Evolutionary conservation across 2,113 vertebrate species (phyloP).

Genomic region (Myotis lucifugus): DNA sequence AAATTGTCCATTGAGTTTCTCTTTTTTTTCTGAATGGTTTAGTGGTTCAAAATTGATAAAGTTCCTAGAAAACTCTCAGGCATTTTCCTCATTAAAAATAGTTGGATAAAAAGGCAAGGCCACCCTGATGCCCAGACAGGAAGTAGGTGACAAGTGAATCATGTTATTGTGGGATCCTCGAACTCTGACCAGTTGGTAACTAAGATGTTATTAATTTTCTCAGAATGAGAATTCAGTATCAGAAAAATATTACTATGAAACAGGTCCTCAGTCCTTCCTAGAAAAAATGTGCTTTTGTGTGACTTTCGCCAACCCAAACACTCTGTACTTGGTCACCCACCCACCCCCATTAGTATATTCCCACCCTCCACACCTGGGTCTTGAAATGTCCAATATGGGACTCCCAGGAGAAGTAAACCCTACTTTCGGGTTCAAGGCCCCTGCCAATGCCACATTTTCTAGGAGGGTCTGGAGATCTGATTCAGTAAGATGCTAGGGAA

Average conservation of each 20-base stretch:
- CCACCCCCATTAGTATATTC: constrained; percentile 32
- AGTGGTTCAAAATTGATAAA: not conserved
- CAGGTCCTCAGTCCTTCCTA: constrained; percentile 33
- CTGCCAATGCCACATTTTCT: not conserved
- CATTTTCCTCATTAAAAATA: not conserved
- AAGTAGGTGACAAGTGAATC: not conserved
- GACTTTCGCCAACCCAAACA: constrained; percentile 2
- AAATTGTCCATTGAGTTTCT: not conserved
- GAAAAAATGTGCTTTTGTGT: constrained; percentile 52
- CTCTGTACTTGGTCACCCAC: not conserved
- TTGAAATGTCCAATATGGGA: constrained; percentile 53
- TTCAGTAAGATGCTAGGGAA: not conserved
- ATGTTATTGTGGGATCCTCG: not conserved
- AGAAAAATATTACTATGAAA: constrained; percentile 68
- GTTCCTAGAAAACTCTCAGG: not conserved
- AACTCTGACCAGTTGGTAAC: not conserved
- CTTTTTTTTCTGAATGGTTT: constrained; percentile 11
- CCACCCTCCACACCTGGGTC: constrained; percentile 49
- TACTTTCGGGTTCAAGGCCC: not conserved
- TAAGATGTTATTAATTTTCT: constrained; percentile 56
- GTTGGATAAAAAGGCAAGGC: not conserved
- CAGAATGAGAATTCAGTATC: constrained; percentile 40
- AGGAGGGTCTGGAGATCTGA: not conserved
- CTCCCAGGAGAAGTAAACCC: not conserved
- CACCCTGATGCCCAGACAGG: not conserved